These are phyloP conservation scores for Caenorhabditis sulstoni DNA, from an alignment of 2,888 invertebrate species.

Conservation along the genomic window DNA sequence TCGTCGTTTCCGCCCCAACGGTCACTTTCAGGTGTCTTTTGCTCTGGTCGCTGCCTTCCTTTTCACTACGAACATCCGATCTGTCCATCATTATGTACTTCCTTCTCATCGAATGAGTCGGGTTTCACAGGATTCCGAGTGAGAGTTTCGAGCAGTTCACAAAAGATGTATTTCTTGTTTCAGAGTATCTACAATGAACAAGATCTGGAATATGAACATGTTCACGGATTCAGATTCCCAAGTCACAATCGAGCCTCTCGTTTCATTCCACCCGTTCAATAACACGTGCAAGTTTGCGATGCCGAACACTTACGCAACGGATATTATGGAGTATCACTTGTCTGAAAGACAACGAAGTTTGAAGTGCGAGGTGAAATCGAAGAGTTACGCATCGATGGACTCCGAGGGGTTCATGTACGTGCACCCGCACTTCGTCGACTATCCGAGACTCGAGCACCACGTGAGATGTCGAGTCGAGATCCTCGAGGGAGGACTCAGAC, in stretches of 20 bases:
- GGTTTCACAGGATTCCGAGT: conserved; percentile 11
- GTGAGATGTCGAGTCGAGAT: conserved; percentile 51
- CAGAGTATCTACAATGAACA: conserved; percentile 31
- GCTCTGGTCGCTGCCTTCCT: conserved; percentile 42
- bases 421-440: conserved; percentile 50
- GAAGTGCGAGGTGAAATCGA: conserved; percentile 52
- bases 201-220: conserved; percentile 34
- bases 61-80: conserved; percentile 29
- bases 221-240: conserved; percentile 31
- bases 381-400: conserved; percentile 57
- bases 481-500: conserved; percentile 64
- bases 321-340: conserved; percentile 36
- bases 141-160: too few species aligned
- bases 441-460: conserved; percentile 37
- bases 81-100: conserved; percentile 9
- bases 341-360: conserved; percentile 54
- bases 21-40: conserved; percentile 21
- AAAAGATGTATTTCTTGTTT: too few species aligned
- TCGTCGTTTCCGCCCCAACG: background rate
- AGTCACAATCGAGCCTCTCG: conserved; percentile 18
- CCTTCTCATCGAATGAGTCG: conserved; percentile 26
- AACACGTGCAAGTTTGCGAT: conserved; percentile 64
- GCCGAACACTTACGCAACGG: conserved; percentile 53
- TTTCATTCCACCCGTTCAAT: conserved; percentile 61
- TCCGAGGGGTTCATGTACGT: conserved; percentile 55